Evolutionary conservation across 2,797 vertebrate genomes (phyloP).

Genomic region (Darevskia nairensis): DNA sequence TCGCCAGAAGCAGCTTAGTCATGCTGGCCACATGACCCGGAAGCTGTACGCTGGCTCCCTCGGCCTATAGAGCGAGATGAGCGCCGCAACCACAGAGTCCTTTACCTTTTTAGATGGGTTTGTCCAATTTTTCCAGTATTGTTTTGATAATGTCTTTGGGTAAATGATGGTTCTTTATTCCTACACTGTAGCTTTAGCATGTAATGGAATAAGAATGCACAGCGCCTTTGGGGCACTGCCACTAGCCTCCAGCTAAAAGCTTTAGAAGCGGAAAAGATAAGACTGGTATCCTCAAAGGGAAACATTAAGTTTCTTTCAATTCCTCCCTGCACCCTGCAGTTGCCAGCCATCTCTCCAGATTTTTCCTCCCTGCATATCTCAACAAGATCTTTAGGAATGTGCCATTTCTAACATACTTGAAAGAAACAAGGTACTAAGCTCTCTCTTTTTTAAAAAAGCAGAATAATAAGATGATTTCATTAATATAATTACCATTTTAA

Average conservation of each 20-base stretch:
- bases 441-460: conserved; percentile 19
- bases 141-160: neutral
- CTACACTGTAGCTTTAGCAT: neutral
- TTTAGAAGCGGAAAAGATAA: conserved; percentile 23
- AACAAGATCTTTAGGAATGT: conserved; percentile 26
- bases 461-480: conserved; percentile 15
- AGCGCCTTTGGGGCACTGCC: neutral
- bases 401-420: conserved; percentile 38
- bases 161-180: neutral
- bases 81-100: too few species aligned
- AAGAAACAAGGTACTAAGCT: conserved; percentile 41
- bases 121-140: neutral
- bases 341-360: neutral
- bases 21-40: too few species aligned
- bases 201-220: neutral
- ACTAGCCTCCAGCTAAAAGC: conserved; percentile 9
- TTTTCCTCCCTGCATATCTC: conserved; percentile 27
- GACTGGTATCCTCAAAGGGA: conserved; percentile 10
- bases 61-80: too few species aligned
- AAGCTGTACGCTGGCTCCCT: too few species aligned
- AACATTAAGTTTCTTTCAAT: neutral
- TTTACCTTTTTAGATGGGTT: neutral
- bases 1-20: too few species aligned
- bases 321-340: too few species aligned
- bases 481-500: conserved; percentile 55